Evolutionary conservation across 2,797 vertebrate species (phyloP), one percentile per base, ranked within the genome.

Genomic region (Podargus strigoides): DNA sequence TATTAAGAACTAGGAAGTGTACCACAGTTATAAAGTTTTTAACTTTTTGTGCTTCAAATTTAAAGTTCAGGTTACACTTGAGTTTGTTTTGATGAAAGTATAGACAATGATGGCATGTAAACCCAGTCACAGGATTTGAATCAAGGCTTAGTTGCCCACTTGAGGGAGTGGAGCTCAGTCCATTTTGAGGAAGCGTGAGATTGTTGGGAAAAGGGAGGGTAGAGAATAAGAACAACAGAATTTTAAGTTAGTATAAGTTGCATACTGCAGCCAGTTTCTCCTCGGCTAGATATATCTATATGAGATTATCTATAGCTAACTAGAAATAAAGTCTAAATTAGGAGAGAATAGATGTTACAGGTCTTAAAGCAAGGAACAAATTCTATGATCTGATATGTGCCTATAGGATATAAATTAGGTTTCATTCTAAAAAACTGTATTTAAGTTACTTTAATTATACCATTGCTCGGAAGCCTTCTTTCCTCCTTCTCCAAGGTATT

Each of bases 51-150:
- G 27, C 34, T 63, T 80, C 3, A 4, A 9, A 19, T 63, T 89
- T 34, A 20, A 76, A 63, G 22, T 66, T 85, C 12, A 56, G 16
- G 10, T 77, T 83, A 28, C 2, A 32, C 7, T 26, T 56, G 23
- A 32, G 68, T 59, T 87, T 67, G 32, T 86, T 11, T 14, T 20
- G 2, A 12, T 52, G 27, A 34, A 63, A 86, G 22, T 24, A 19
- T 9, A 66, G 41, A 26, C n/a, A 37, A 39, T 30, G 14, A 16
- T 30, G 32, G 18, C 21, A 3, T n/a, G 5, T 41, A 53, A 75
- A 22, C 21, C 15, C 0, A 1, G 1, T 72, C 20, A 12, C 1
- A 0, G 5, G 59, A 44, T 53, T 80, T 74, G 28, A 46, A 26
- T 88, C 15, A 27, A 37, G 14, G 68, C 36, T 93, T 26, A 39